Evolutionary conservation across 2,888 invertebrate species (phyloP).

Genomic region (Atethmia centrago): DNA sequence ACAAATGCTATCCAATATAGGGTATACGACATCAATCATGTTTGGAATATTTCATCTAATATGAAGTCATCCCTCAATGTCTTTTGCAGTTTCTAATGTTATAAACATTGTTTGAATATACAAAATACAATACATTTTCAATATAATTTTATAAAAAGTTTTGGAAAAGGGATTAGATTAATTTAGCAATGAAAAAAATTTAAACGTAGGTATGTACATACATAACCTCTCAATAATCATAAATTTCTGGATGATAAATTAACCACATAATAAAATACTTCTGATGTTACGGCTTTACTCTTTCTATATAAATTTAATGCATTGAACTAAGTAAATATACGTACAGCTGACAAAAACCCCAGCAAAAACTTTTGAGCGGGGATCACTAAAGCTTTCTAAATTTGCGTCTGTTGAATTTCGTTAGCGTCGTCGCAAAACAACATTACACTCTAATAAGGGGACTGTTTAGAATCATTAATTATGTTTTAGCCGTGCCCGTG

Average conservation of each 20-base stretch:
- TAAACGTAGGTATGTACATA: not conserved
- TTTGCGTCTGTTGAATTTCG: slow-evolving; percentile 75
- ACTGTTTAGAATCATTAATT: slow-evolving; percentile 83
- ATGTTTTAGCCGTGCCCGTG: slow-evolving; percentile 74
- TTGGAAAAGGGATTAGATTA: not conserved
- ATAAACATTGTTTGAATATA: slow-evolving; percentile 4
- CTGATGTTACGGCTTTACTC: not conserved
- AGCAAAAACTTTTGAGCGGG: slow-evolving; percentile 54
- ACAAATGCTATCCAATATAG: slow-evolving; percentile 19
- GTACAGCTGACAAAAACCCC: slow-evolving; percentile 30
- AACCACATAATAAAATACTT: too few species aligned
- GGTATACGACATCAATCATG: slow-evolving; percentile 32
- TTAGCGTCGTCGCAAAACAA: slow-evolving; percentile 76
- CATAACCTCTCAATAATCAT: not conserved
- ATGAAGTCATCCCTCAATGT: slow-evolving; percentile 32
- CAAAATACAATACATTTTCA: not conserved
- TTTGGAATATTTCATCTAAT: slow-evolving; percentile 27
- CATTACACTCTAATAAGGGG: slow-evolving; percentile 79
- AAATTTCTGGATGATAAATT: not conserved
- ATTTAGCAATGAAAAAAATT: not conserved
- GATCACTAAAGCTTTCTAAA: slow-evolving; percentile 66
- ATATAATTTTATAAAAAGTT: not conserved
- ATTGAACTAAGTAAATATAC: slow-evolving; percentile 5
- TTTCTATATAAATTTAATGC: slow-evolving; percentile 5
- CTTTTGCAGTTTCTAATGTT: not conserved